Evolutionary conservation across 2,113 vertebrate genomes (phyloP).

Genomic region (Cololabis saira): DNA sequence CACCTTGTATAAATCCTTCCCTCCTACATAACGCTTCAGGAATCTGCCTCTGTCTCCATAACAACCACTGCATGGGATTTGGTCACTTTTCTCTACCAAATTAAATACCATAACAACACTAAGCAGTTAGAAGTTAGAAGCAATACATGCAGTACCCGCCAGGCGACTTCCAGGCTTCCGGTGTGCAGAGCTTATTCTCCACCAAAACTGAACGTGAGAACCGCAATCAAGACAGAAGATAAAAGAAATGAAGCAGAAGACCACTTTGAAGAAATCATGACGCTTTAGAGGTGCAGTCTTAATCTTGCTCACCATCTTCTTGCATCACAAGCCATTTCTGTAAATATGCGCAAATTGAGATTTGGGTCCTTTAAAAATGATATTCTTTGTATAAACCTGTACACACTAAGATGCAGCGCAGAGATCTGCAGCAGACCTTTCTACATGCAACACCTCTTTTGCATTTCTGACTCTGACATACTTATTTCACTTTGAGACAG

Average conservation of each 20-base stretch:
- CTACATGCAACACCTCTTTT: slow-evolving; percentile 24
- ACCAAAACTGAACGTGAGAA: slow-evolving; percentile 52
- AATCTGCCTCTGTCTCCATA: slow-evolving; percentile 24
- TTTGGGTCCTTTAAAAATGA: slow-evolving; percentile 31
- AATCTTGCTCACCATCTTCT: slow-evolving; percentile 26
- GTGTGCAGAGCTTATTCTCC: slow-evolving; percentile 23
- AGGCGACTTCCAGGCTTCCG: slow-evolving; percentile 16
- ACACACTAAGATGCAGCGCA: slow-evolving; percentile 47
- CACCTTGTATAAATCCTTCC: not conserved
- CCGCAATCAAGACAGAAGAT: slow-evolving; percentile 62
- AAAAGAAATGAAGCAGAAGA: slow-evolving; percentile 54
- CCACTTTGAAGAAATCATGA: slow-evolving; percentile 40
- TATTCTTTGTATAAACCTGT: slow-evolving; percentile 57
- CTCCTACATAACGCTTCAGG: slow-evolving; percentile 6
- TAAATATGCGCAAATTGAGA: slow-evolving; percentile 62
- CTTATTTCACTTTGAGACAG: slow-evolving; percentile 2
- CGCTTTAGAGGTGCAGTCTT: slow-evolving; percentile 10
- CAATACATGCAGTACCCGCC: slow-evolving; percentile 48
- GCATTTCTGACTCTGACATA: slow-evolving; percentile 24
- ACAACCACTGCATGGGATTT: slow-evolving; percentile 37
- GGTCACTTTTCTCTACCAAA: slow-evolving; percentile 16
- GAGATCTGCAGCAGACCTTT: slow-evolving; percentile 17
- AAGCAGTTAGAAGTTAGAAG: slow-evolving; percentile 44
- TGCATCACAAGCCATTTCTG: slow-evolving; percentile 41
- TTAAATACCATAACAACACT: not conserved